phyloP scores from a whole-genome alignment of 2,888 invertebrate genomes.

The Steinernema carpocapsae region DNA sequence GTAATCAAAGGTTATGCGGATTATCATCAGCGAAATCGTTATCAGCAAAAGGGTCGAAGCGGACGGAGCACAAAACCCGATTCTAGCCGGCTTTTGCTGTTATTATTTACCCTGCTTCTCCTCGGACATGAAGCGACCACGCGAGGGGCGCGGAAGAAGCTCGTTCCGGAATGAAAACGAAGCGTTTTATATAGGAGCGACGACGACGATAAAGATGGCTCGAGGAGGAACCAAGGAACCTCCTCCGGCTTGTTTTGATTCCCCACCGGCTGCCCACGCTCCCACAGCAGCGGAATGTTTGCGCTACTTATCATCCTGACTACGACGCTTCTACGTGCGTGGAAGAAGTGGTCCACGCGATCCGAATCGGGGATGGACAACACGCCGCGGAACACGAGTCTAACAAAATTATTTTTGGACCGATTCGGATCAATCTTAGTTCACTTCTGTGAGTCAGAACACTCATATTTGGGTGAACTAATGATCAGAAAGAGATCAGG shows the following conservation, averaged over 20 bases:
- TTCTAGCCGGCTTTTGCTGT: too few relatives aligned
- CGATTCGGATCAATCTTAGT: constrained; percentile 11
- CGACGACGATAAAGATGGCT: background rate
- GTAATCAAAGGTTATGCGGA: constrained; percentile 31
- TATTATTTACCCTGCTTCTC: too few relatives aligned
- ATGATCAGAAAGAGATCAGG: too few relatives aligned
- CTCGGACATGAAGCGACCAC: too few relatives aligned
- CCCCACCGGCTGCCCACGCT: constrained; percentile 15
- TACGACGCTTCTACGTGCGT: background rate
- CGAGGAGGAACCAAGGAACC: background rate
- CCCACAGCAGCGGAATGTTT: constrained; percentile 2
- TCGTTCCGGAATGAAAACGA: background rate
- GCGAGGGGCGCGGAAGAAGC: background rate
- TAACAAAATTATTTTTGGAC: background rate
- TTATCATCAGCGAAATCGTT: background rate
- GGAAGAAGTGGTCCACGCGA: background rate
- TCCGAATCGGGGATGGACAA: background rate
- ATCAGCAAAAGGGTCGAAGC: constrained; percentile 4
- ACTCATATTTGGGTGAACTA: too few relatives aligned
- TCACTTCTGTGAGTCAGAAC: background rate
- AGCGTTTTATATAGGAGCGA: constrained; percentile 2
- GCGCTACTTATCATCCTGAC: constrained; percentile 32
- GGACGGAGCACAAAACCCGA: background rate
- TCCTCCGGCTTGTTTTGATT: constrained; percentile 13
- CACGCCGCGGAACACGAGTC: constrained; percentile 3